Base-by-base conservation (phyloP, 1,140 invertebrate species). In the Chironomus striatipennis region DNA sequence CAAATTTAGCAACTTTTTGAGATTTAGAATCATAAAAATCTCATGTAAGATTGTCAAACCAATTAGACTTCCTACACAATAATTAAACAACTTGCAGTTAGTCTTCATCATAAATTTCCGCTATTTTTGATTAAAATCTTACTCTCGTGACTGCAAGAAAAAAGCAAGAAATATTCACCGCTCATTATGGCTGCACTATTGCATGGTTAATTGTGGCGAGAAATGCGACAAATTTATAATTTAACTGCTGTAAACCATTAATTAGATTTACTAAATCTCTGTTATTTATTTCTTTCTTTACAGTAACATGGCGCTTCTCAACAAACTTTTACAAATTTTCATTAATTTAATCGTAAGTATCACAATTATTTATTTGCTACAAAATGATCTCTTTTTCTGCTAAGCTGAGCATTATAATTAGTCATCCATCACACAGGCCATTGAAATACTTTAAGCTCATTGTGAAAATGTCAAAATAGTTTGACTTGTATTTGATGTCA, bases 271-370 rank as follows among this genome's bases (percentile, higher is more conserved):
- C 47, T 57, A 57, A 57, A n/a, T 57, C 47, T 5, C 47, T 57
- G n/a, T 8, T 70, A 18, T 20, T 12, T 70, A 20, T 20, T 70
- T 70, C 6, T 70, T 20, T 21, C 17, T 70, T 70, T 70, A 18
- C 65, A 70, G 65, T 20, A 70, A 18, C 17, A 70, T 70, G 65
- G 65, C 65, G 65, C 65, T 20, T 70, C 65, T 70, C 65, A 70
- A 70, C 17, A 18, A 70, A 70, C 18, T 18, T 70, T 70, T 70
- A 21, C 65, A 70, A 70, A 70, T 70, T 21, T 70, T 70, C 65
- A 20, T 70, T 18, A 70, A 20, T 20, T 20, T 70, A 70, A 70
- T 70, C 65, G 65, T 70, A 70, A 70, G 65, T 70, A 70, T 12
- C 18, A 70, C n/a, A 70, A 70, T 57, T 57, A 57, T 34, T 34